Evolutionary conservation across 2,797 vertebrate species (phyloP).

Genomic region (Danio aesculapii): DNA sequence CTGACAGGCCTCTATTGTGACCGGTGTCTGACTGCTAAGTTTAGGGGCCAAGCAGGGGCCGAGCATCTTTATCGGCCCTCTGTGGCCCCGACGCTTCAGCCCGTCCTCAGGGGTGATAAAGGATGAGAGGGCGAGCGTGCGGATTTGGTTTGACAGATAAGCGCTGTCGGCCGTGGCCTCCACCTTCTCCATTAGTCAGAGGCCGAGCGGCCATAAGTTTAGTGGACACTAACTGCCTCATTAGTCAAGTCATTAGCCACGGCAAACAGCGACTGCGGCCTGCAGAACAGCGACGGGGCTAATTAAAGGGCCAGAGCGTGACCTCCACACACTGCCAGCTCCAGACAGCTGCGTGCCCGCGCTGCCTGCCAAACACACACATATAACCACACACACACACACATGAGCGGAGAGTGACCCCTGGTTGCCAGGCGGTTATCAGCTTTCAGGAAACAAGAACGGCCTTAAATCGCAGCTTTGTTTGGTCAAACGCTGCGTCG

Average conservation of each 20-base stretch:
- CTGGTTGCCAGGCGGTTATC: slow-evolving; percentile 77
- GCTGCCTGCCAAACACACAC: slow-evolving; percentile 46
- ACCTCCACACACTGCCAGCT: slow-evolving; percentile 76
- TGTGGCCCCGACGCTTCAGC: slow-evolving; percentile 56
- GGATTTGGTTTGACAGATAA: slow-evolving; percentile 64
- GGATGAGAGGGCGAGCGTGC: slow-evolving; percentile 50
- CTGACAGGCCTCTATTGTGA: slow-evolving; percentile 73
- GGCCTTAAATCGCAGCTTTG: slow-evolving; percentile 60
- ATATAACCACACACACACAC: slow-evolving; percentile 35
- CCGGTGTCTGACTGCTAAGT: slow-evolving; percentile 62
- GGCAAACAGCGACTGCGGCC: slow-evolving; percentile 86
- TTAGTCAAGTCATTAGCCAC: slow-evolving; percentile 94
- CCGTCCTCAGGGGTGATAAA: slow-evolving; percentile 65
- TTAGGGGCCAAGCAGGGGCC: slow-evolving; percentile 64
- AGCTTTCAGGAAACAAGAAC: slow-evolving; percentile 59
- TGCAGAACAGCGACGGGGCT: slow-evolving; percentile 85
- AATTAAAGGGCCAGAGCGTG: slow-evolving; percentile 85
- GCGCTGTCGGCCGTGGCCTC: slow-evolving; percentile 62
- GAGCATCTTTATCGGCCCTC: slow-evolving; percentile 77
- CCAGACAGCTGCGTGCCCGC: slow-evolving; percentile 80
- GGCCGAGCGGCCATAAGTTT: slow-evolving; percentile 81
- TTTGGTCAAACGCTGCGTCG: slow-evolving; percentile 57
- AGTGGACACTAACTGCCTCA: slow-evolving; percentile 92
- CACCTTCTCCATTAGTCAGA: slow-evolving; percentile 69
- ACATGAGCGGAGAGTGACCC: slow-evolving; percentile 46